These are phyloP conservation scores for Eupleurogrammus muticus DNA, from an alignment of 2,797 vertebrate genomes.

Conservation along the genomic window DNA sequence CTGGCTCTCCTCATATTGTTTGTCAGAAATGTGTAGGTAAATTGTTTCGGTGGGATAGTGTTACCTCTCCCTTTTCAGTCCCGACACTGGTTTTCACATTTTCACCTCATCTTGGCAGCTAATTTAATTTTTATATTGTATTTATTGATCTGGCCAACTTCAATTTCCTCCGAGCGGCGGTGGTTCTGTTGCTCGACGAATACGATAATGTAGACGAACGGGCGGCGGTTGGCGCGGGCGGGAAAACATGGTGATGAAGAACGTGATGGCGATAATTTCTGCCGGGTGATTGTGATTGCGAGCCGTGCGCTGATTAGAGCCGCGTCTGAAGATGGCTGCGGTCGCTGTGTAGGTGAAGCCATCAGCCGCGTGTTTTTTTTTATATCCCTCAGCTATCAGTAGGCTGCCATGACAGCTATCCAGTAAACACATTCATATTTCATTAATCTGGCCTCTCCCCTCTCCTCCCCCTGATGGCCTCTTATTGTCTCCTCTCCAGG, in stretches of 20 bases:
- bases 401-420: conserved; percentile 81
- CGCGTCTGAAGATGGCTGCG: conserved; percentile 58
- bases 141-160: conserved; percentile 77
- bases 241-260: conserved; percentile 68
- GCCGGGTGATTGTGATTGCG: conserved; percentile 65
- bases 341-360: conserved; percentile 57
- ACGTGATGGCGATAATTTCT: conserved; percentile 63
- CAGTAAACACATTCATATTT: conserved; percentile 92
- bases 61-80: conserved; percentile 38
- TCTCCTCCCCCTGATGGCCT: conserved; percentile 57
- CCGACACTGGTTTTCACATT: conserved; percentile 63
- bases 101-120: conserved; percentile 66
- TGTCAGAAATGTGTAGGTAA: conserved; percentile 43
- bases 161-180: conserved; percentile 70
- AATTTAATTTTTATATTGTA: conserved; percentile 77
- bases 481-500: conserved; percentile 72
- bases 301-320: conserved; percentile 69
- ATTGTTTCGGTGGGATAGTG: conserved; percentile 45
- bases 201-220: conserved; percentile 67
- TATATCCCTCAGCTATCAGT: conserved; percentile 49
- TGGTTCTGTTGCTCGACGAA: conserved; percentile 49
- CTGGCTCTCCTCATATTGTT: conserved; percentile 34
- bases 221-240: conserved; percentile 40
- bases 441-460: conserved; percentile 83
- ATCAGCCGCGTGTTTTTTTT: conserved; percentile 61